Conservation (phyloP, 2,113 vertebrate species). For the Melospiza melodia region DNA sequence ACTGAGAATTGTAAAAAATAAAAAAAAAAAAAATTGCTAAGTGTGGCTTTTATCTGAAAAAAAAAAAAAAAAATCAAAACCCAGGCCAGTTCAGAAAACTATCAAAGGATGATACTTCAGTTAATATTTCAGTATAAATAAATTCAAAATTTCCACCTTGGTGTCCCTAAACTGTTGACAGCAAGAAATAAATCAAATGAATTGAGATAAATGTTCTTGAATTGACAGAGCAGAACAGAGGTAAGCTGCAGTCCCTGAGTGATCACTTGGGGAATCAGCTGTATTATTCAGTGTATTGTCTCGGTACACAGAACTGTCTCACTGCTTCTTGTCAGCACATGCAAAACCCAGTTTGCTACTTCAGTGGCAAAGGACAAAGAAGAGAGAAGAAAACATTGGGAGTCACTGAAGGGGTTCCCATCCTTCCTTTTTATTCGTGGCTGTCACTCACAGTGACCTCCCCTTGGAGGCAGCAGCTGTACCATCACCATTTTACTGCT, state of each 20-base stretch:
- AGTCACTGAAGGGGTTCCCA: background rate
- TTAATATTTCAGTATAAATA: background rate
- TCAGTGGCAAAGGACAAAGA: background rate
- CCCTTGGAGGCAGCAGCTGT: background rate
- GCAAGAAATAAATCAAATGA: background rate
- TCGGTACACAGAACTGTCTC: background rate
- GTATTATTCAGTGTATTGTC: background rate
- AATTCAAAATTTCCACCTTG: background rate
- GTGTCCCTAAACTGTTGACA: background rate
- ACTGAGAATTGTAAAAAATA: background rate
- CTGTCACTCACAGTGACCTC: background rate
- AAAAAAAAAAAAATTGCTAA: background rate
- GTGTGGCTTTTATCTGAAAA: background rate
- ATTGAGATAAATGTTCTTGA: background rate
- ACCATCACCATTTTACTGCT: background rate
- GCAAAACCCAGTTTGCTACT: background rate
- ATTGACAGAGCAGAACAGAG: background rate
- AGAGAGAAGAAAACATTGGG: background rate
- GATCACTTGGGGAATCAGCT: background rate
- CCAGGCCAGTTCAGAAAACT: background rate
- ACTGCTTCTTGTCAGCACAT: slow-evolving; percentile 3
- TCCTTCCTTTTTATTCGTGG: background rate
- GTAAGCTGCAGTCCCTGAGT: background rate
- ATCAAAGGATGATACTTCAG: background rate
- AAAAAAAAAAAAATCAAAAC: background rate